These are phyloP conservation scores for Resseliella maxima DNA, from an alignment of 2,888 invertebrate genomes.

Conservation along the genomic window DNA sequence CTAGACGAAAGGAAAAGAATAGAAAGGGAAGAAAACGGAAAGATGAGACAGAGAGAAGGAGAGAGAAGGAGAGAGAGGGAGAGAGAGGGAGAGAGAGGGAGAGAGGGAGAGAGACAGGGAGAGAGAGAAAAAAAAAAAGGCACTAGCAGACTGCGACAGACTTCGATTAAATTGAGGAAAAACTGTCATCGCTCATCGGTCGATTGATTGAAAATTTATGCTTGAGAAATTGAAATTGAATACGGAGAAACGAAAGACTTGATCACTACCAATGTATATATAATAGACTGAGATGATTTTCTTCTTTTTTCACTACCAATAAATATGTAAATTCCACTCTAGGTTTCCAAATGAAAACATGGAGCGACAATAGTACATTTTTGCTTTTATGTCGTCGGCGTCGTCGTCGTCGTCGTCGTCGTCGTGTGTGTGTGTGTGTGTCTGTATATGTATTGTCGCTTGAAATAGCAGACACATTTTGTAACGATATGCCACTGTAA, in stretches of 20 bases:
- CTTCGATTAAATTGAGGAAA: slow-evolving; percentile 21
- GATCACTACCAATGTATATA: background rate
- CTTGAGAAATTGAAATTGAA: background rate
- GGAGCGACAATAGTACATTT: background rate
- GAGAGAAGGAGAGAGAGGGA: background rate
- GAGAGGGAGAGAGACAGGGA: too few relatives aligned
- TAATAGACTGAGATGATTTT: background rate
- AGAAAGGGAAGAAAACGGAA: too few relatives aligned
- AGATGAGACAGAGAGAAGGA: background rate
- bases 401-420: background rate
- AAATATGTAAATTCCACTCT: slow-evolving; percentile 14
- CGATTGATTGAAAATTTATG: slow-evolving; percentile 12
- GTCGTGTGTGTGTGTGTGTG: background rate
- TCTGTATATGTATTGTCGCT: background rate
- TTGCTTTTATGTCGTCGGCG: background rate
- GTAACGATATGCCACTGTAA: background rate
- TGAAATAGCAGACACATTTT: background rate
- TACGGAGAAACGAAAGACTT: background rate
- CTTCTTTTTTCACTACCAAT: background rate
- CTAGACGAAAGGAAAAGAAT: too few relatives aligned
- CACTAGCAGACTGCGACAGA: background rate
- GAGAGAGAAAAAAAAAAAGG: too few relatives aligned
- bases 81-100: too few relatives aligned
- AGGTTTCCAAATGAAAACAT: background rate
- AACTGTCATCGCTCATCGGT: background rate